Percentiles rank a stretch among this genome's conserved stretches.
Conservation (phyloP, 2,888 invertebrate genomes). For the Plebejus anna region DNA sequence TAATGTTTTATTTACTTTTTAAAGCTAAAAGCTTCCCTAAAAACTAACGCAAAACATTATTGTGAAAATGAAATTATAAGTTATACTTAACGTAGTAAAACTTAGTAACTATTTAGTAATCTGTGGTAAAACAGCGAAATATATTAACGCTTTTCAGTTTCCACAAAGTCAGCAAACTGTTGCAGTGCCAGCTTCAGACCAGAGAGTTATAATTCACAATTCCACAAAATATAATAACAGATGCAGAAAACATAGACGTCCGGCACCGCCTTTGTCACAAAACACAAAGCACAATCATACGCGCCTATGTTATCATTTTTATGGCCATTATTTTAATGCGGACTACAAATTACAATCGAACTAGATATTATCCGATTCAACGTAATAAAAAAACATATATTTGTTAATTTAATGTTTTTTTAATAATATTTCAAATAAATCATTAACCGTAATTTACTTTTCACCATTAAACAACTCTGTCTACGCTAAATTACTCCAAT, state of each 20-base stretch:
- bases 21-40: too few species aligned
- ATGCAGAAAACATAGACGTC: constrained; percentile 11
- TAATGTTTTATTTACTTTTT: too few species aligned
- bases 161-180: constrained; percentile 14
- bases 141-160: not conserved
- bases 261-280: constrained; percentile 10
- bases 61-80: too few species aligned
- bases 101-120: too few species aligned
- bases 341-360: not conserved
- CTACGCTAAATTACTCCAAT: too few species aligned
- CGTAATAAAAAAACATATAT: too few species aligned
- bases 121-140: not conserved
- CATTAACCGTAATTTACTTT: too few species aligned
- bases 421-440: too few species aligned
- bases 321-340: not conserved
- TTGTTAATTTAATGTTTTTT: too few species aligned
- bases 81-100: too few species aligned
- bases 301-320: not conserved
- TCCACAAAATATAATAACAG: constrained; percentile 16
- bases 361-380: not conserved
- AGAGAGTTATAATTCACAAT: constrained; percentile 11
- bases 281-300: constrained; percentile 21
- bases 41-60: too few species aligned
- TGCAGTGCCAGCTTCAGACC: constrained; percentile 6
- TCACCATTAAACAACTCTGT: too few species aligned